Conservation (phyloP, 2,113 vertebrate species). For the Bambusicola thoracicus region DNA sequence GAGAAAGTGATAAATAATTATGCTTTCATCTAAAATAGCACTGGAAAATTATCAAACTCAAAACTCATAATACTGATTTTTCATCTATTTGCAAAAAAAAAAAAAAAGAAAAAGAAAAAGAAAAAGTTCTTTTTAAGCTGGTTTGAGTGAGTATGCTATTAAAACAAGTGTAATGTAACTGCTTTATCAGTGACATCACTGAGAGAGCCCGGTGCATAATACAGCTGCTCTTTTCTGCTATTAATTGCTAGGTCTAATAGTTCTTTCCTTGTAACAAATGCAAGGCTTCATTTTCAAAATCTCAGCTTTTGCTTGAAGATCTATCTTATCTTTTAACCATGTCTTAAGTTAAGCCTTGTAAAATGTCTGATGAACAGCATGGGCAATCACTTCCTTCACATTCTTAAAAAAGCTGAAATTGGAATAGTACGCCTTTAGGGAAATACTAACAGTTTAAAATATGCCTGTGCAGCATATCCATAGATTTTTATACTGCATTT, state of each 20-base stretch:
- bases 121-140: neutral
- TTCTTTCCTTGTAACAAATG: neutral
- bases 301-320: slow-evolving; percentile 4
- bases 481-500: slow-evolving; percentile 54
- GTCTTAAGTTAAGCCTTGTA: neutral
- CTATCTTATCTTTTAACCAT: neutral
- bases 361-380: neutral
- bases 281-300: slow-evolving; percentile 5
- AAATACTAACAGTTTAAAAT: slow-evolving; percentile 60
- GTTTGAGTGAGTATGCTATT: neutral
- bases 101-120: neutral
- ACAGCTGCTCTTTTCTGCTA: slow-evolving; percentile 21
- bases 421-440: slow-evolving; percentile 12
- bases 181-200: slow-evolving; percentile 25
- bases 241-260: neutral
- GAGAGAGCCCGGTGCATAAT: neutral
- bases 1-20: slow-evolving; percentile 44
- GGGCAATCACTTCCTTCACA: neutral
- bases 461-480: slow-evolving; percentile 45
- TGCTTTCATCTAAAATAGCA: slow-evolving; percentile 44
- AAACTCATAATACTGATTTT: slow-evolving; percentile 14
- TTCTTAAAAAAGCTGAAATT: slow-evolving; percentile 22
- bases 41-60: neutral
- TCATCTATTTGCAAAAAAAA: neutral
- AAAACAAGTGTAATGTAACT: slow-evolving; percentile 23